These are phyloP conservation scores for Lycodopsis pacificus DNA, from an alignment of 2,797 vertebrate genomes.

Conservation along the genomic window DNA sequence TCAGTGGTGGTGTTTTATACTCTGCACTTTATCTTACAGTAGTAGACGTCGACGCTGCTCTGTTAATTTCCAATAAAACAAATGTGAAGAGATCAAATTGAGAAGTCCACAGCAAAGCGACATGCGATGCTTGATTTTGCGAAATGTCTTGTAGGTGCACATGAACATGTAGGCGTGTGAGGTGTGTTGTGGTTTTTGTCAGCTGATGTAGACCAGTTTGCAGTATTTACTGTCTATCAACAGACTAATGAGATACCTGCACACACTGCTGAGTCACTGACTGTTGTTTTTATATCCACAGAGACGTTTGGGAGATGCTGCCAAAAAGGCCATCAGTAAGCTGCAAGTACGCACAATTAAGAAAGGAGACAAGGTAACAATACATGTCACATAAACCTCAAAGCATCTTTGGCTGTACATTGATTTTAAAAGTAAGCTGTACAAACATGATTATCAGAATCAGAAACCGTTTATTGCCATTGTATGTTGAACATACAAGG, in stretches of 20 bases:
- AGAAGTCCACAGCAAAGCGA: background rate
- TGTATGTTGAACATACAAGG: no score
- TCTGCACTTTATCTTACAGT: conserved; percentile 1
- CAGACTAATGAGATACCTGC: background rate
- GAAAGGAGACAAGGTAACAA: conserved; percentile 95
- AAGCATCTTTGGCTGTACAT: background rate
- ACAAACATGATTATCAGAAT: background rate
- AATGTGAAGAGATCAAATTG: background rate
- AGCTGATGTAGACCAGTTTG: background rate
- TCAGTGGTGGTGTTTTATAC: background rate
- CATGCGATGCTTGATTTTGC: background rate
- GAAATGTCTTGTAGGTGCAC: background rate
- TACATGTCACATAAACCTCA: background rate
- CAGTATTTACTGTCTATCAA: background rate
- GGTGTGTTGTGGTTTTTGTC: background rate
- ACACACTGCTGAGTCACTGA: background rate
- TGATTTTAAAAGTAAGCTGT: background rate
- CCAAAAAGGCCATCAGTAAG: conserved; percentile 98
- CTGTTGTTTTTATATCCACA: conserved; percentile 72
- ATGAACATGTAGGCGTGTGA: background rate
- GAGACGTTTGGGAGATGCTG: conserved; percentile 97
- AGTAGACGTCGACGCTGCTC: background rate
- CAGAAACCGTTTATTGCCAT: no score
- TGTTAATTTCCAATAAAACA: background rate
- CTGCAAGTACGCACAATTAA: conserved; percentile 96